Conservation (phyloP, 2,888 invertebrate genomes). For the Vesta saturnalis region DNA sequence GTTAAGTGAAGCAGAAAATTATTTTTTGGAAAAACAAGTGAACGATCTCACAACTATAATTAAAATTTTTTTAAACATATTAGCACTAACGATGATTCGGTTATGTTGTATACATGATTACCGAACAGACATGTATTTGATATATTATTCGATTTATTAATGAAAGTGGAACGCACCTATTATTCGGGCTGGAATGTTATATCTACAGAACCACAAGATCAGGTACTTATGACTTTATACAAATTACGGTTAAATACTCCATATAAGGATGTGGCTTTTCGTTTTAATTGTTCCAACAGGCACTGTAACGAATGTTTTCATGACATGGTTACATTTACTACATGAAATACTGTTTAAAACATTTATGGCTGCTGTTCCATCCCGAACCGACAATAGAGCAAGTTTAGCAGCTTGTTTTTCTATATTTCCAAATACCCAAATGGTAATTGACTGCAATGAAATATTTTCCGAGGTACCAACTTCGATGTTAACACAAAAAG, state of each 20-base stretch:
- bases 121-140: background rate
- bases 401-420: slow-evolving; percentile 22
- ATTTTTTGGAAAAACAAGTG: background rate
- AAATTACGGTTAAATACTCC: no score
- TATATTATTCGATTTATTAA: background rate
- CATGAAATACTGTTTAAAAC: background rate
- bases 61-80: background rate
- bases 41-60: background rate
- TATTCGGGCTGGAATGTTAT: background rate
- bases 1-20: background rate
- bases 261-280: background rate
- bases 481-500: background rate
- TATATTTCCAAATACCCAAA: slow-evolving; percentile 27
- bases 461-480: background rate
- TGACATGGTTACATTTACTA: background rate
- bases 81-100: background rate
- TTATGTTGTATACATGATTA: background rate
- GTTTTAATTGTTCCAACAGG: background rate
- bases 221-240: slow-evolving; percentile 1
- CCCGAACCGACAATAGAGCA: slow-evolving; percentile 29
- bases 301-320: background rate
- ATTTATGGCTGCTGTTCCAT: slow-evolving; percentile 18
- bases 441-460: slow-evolving; percentile 31
- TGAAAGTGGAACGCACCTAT: no score
- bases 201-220: background rate